Conservation (phyloP, 2,888 invertebrate species). For the Cephus pygmeus region DNA sequence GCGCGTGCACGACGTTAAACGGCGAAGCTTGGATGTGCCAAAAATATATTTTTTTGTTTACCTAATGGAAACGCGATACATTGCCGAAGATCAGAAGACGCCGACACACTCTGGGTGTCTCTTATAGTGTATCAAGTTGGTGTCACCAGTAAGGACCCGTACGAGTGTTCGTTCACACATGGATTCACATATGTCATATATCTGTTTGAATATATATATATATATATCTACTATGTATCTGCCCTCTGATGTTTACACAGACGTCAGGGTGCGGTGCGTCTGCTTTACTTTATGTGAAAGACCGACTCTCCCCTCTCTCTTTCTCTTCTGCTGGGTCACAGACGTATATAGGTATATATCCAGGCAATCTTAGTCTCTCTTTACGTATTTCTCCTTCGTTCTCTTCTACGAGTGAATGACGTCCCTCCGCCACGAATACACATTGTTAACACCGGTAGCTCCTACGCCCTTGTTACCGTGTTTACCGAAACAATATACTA, state of each 20-base stretch:
- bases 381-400: background rate
- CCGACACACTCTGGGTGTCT: background rate
- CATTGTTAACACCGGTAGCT: slow-evolving; percentile 27
- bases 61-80: background rate
- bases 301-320: background rate
- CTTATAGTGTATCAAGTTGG: background rate
- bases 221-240: background rate
- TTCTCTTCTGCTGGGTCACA: background rate
- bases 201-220: background rate
- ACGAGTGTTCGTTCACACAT: background rate
- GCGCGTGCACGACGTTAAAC: background rate
- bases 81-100: background rate
- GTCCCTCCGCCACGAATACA: slow-evolving; percentile 24
- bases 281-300: slow-evolving; percentile 20
- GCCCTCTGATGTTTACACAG: slow-evolving; percentile 22
- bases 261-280: slow-evolving; percentile 27
- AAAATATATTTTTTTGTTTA: background rate
- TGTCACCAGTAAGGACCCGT: background rate
- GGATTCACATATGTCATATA: background rate
- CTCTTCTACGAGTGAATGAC: slow-evolving; percentile 19
- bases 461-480: slow-evolving; percentile 26
- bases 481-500: slow-evolving; percentile 26
- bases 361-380: background rate
- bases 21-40: background rate
- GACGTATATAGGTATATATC: background rate